Evolutionary conservation across 2,888 invertebrate species (phyloP), one percentile per base, ranked within the genome.

Genomic region (Lathronympha strigana): DNA sequence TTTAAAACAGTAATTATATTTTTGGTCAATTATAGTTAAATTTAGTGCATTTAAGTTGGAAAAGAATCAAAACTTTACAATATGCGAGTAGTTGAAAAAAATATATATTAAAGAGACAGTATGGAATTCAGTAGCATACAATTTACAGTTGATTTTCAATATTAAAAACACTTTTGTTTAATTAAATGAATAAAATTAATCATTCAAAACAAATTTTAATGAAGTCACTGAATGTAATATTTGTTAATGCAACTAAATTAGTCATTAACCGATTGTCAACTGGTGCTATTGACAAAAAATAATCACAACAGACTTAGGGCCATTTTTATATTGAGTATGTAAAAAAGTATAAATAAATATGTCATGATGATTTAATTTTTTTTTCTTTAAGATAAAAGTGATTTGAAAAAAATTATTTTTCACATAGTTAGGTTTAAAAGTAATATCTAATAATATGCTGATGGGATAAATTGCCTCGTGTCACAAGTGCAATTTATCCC

Each of bases 1-100:
- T 63, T 64, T 55, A 43, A 51, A 55, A 55, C 55, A 55, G 55
- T 55, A 25, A 55, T 43, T 55, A 55, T 54, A 54, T 25, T 54
- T 55, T 55, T 55, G 55, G 55, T 55, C 43, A 43, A 55, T 25
- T 43, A 55, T 55, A 55, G 55, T 60, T 33, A 21, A 60, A 47
- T 47, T 49, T 49, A 38, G 25, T 28, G 55, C 50, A 49, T 49
- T 17, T 6, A 33, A 38, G 38, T 54, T 25, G 38, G 1, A 51
- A 11, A 51, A 28, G 25, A 31, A 31, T 25, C 2, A 17, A 15
- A 17, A 8, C n/a, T n/a, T 40, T 17, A 33, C 6, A 1, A 11
- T 33, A 5, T n/a, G n/a, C n/a, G n/a, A 13, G 13, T 33, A 4
- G 13, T 3, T 9, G 33, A 13, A 33, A 33, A 33, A 31, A 33